These are phyloP conservation scores for Entomyzon cyanotis DNA, from an alignment of 2,113 vertebrate species.

Conservation along the genomic window DNA sequence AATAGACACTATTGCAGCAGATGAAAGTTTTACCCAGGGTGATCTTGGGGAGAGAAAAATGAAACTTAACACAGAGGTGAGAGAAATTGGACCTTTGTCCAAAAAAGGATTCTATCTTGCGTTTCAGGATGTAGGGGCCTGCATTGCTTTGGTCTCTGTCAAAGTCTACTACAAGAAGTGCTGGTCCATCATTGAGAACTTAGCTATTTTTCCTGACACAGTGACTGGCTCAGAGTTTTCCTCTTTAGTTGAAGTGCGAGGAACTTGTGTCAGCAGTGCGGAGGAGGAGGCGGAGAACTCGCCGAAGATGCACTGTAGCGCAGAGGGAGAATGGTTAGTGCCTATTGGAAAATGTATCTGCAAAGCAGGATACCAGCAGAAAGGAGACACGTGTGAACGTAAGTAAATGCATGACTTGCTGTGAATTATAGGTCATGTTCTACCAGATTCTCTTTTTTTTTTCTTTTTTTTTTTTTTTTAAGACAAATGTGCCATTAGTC, in stretches of 20 bases:
- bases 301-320: conserved; percentile 99
- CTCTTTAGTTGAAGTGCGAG: conserved; percentile 96
- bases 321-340: conserved; percentile 98
- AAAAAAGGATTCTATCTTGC: conserved; percentile 98
- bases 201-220: conserved; percentile 98
- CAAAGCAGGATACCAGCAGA: conserved; percentile 97
- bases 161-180: conserved; percentile 99
- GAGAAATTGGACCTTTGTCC: conserved; percentile 95
- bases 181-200: conserved; percentile 99
- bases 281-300: conserved; percentile 97
- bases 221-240: conserved; percentile 99
- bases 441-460: not conserved
- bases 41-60: conserved; percentile 99
- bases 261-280: conserved; percentile 90
- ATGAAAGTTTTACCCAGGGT: conserved; percentile 99
- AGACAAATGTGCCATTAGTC: not conserved
- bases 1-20: conserved; percentile 99
- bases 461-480: not conserved
- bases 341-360: conserved; percentile 99
- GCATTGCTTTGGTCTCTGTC: conserved; percentile 98
- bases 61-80: conserved; percentile 99
- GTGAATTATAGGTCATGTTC: not conserved
- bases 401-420: conserved; percentile 74
- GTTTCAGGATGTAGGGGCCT: conserved; percentile 98
- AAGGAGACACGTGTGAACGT: conserved; percentile 97